phyloP scores from a whole-genome alignment of 2,797 vertebrate genomes.

The Scolopax rusticola region DNA sequence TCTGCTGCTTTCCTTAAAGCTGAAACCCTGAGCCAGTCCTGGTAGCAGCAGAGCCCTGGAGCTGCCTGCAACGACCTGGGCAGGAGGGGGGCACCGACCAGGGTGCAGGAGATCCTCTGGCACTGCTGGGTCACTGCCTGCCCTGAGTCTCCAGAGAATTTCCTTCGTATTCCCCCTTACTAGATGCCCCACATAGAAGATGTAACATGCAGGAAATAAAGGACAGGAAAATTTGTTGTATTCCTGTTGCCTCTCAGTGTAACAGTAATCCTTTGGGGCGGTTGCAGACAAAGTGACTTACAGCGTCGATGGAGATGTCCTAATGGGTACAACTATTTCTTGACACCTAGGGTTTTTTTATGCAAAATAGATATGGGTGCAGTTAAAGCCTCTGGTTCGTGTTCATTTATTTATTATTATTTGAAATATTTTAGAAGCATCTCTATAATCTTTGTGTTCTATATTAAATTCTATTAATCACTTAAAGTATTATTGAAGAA shows the following conservation, averaged over 20 bases:
- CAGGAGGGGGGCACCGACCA: not conserved
- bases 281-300: not conserved
- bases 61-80: not conserved
- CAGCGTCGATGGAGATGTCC: not conserved
- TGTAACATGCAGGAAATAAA: not conserved
- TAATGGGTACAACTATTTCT: not conserved
- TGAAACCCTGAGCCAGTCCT: not conserved
- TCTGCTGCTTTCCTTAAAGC: not conserved
- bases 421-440: not conserved
- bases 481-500: not conserved
- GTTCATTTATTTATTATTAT: not conserved
- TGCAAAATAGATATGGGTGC: not conserved
- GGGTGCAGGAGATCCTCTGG: not conserved
- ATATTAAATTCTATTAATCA: not conserved
- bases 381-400: not conserved
- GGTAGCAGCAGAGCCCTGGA: not conserved
- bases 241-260: not conserved
- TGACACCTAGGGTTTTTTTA: not conserved
- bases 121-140: not conserved
- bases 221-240: not conserved
- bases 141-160: not conserved
- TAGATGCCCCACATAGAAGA: not conserved
- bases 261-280: not conserved
- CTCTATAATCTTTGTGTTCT: not conserved
- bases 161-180: not conserved